Evolutionary conservation across 2,888 invertebrate species (phyloP).

Genomic region (Conops quadrifasciatus): DNA sequence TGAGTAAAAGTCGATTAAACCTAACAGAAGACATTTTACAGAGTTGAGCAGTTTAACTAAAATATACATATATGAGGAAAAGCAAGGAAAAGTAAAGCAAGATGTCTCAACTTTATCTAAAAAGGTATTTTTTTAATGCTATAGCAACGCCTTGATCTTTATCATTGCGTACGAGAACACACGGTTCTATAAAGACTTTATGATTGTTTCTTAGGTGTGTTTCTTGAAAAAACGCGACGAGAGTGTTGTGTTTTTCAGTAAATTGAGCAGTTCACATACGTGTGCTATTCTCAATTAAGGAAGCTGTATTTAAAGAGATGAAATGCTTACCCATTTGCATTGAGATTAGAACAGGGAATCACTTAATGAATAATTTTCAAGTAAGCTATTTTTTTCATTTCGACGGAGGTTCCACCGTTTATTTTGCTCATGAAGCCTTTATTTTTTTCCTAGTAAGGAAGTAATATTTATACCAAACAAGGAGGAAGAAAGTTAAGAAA

Average conservation of each 20-base stretch:
- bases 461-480: neutral
- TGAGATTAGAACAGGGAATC: neutral
- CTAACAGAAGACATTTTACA: neutral
- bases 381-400: conserved; percentile 6
- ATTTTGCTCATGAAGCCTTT: neutral
- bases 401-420: neutral
- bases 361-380: neutral
- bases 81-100: neutral
- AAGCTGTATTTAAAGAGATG: conserved; percentile 7
- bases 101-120: neutral
- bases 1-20: neutral
- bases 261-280: conserved; percentile 1
- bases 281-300: conserved; percentile 23
- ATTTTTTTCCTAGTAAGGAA: neutral
- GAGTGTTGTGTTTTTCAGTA: neutral
- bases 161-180: neutral
- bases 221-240: conserved; percentile 1
- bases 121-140: neutral
- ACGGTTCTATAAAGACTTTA: neutral
- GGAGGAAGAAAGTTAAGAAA: neutral
- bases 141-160: neutral
- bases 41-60: neutral
- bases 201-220: neutral
- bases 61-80: neutral
- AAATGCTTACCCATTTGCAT: neutral